Percentiles rank a stretch among this genome's conserved stretches.
phyloP scores from a whole-genome alignment of 2,888 invertebrate species.

The Stegophylla sp. region DNA sequence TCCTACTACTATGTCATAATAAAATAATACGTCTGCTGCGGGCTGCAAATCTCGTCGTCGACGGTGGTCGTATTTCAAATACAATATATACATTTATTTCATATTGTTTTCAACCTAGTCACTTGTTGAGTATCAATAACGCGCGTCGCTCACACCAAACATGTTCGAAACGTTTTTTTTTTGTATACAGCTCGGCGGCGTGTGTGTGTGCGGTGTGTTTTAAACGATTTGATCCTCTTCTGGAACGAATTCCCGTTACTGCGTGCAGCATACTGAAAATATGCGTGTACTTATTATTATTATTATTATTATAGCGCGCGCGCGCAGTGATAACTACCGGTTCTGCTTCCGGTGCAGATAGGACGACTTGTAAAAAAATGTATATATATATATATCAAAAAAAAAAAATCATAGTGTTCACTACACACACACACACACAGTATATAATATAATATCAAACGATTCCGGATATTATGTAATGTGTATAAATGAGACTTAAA shows the following conservation, averaged over 20 bases:
- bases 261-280: not conserved
- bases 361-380: conserved; percentile 1
- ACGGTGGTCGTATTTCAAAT: not conserved
- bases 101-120: not conserved
- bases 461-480: conserved; percentile 38
- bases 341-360: conserved; percentile 55
- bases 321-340: conserved; percentile 51
- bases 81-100: not conserved
- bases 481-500: conserved; percentile 22
- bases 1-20: not conserved
- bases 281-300: not conserved
- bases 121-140: not conserved
- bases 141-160: not conserved
- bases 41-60: not conserved
- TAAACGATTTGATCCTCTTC: conserved; percentile 49
- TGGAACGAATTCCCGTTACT: conserved; percentile 51
- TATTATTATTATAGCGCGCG: not conserved
- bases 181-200: too few relatives aligned
- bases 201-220: too few relatives aligned
- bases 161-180: not conserved
- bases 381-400: too few relatives aligned
- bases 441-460: not conserved
- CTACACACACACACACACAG: not conserved
- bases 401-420: not conserved
- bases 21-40: not conserved